phyloP scores from a whole-genome alignment of 2,888 invertebrate species.

The Perizoma flavofasciatum region DNA sequence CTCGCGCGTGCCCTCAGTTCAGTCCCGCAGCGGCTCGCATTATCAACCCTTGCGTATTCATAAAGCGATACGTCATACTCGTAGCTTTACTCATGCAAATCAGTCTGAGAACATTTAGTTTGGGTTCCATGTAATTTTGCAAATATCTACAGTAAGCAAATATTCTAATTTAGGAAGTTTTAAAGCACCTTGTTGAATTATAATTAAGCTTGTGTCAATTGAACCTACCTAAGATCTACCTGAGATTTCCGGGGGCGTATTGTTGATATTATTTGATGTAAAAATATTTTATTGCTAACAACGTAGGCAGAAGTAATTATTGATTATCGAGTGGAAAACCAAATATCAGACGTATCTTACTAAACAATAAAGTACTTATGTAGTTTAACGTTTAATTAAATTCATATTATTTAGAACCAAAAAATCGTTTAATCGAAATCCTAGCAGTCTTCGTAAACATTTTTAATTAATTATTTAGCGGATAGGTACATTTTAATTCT shows the following conservation, averaged over 20 bases:
- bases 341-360: slow-evolving; percentile 11
- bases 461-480: slow-evolving; percentile 80
- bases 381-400: slow-evolving; percentile 64
- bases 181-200: not conserved
- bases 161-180: not conserved
- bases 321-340: slow-evolving; percentile 3
- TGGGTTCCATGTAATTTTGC: not conserved
- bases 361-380: slow-evolving; percentile 15
- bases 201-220: not conserved
- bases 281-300: not conserved
- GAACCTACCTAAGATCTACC: not conserved
- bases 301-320: not conserved
- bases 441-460: slow-evolving; percentile 62
- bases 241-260: not conserved
- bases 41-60: slow-evolving; percentile 79
- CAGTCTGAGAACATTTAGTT: slow-evolving; percentile 11
- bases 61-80: slow-evolving; percentile 59
- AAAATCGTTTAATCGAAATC: slow-evolving; percentile 54
- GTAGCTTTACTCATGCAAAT: slow-evolving; percentile 37
- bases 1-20: slow-evolving; percentile 65
- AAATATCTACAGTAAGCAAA: not conserved
- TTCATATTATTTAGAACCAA: slow-evolving; percentile 57
- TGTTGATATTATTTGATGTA: not conserved
- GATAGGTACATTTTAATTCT: slow-evolving; percentile 80
- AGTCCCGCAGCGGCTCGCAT: slow-evolving; percentile 43